A percentile compares a stretch with the other conserved stretches of the same genome.
phyloP scores from a whole-genome alignment of 2,888 invertebrate genomes.

The Spisula solida region DNA sequence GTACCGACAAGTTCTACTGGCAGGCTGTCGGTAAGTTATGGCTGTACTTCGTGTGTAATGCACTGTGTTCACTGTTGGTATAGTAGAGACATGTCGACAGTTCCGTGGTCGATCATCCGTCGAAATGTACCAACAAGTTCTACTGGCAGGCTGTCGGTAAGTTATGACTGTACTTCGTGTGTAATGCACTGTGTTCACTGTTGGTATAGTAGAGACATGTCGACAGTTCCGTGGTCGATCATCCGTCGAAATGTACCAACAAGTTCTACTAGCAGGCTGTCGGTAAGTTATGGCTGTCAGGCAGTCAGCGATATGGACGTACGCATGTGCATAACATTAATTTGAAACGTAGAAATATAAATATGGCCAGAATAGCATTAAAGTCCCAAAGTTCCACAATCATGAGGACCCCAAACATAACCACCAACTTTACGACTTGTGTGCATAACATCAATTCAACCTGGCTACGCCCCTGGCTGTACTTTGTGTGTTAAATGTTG shows the following conservation, averaged over 20 bases:
- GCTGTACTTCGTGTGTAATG: not conserved
- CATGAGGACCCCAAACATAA: too few species aligned
- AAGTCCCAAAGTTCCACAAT: too few species aligned
- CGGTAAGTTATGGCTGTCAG: too few species aligned
- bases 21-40: conserved; percentile 95
- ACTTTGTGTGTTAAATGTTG: not conserved
- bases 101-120: conserved; percentile 99
- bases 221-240: conserved; percentile 99
- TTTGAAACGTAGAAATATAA: too few species aligned
- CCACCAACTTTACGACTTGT: too few species aligned
- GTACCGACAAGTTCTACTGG: conserved; percentile 98
- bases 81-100: conserved; percentile 90
- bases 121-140: conserved; percentile 99
- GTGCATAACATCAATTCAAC: too few species aligned
- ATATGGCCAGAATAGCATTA: too few species aligned
- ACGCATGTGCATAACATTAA: too few species aligned
- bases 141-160: conserved; percentile 95
- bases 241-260: conserved; percentile 99
- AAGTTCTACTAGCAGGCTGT: conserved; percentile 98
- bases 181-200: not conserved
- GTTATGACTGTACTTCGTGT: not conserved
- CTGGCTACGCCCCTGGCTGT: too few species aligned
- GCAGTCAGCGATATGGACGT: too few species aligned
- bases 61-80: too few species aligned
- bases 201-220: conserved; percentile 57